Evolutionary conservation across 2,113 vertebrate genomes (phyloP), one percentile per base, ranked within the genome.

Genomic region (Prunella himalayana): DNA sequence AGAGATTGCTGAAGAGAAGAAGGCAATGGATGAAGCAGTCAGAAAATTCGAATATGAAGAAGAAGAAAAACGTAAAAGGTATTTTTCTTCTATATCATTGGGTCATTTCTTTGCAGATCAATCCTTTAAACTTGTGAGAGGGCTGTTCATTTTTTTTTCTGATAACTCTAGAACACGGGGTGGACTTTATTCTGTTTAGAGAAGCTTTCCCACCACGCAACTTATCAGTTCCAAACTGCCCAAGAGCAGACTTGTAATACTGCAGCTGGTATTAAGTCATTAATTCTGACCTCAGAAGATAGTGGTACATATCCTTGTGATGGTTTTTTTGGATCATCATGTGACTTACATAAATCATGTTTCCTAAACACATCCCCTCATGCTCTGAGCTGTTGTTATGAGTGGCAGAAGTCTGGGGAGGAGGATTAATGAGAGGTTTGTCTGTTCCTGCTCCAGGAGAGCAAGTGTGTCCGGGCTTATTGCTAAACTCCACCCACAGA

Each of bases 41-140:
- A 73, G 97, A 91, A 94, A 98, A 79, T 97, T 97, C 4, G 95
- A 98, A 63, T 54, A 79, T 53, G 71, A 94, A n/a, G 98, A 99
- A 20, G 87, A 96, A 53, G 97, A 99, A 97, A 96, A 90, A 51
- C 91, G 89, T 64, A 78, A 53, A 69, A 98, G 98, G 98, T 98
- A 95, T 42, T 76, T 86, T 42, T 51, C 21, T 50, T 59, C 9
- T 4, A 7, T 28, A 23, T 23, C 22, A 11, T 51, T 0, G 0
- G 10, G 47, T 54, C 4, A 7, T 57, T 90, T 61, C 42, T 12
- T 44, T 76, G 45, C 61, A 20, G 41, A 42, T 37, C 41, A 35
- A 10, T 13, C 30, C 71, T 51, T 82, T n/a, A 63, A 59, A 53
- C 25, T 30, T 44, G 8, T 21, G 13, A 61, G 24, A 0, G 7